Evolutionary conservation across 1,140 invertebrate species (phyloP), one percentile per base, ranked within the genome.

Genomic region (Drosophila willistoni): DNA sequence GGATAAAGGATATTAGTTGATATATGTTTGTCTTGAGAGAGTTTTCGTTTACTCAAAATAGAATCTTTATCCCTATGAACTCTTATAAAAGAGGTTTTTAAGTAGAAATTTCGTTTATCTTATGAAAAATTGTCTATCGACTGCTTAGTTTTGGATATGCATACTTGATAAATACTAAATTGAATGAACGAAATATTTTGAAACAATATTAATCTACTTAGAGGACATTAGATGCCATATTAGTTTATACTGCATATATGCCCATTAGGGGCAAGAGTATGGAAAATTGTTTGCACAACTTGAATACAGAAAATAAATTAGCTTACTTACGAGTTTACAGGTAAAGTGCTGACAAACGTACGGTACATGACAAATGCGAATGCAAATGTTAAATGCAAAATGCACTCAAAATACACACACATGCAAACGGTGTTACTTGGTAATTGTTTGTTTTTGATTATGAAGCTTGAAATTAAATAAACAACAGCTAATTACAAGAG

Each of bases 401-500:
- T 69, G 61, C 36, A 64, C 54, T 19, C 51, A 33, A 36, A 19
- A 36, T n/a, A 62, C n/a, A 13, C 19, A 47, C n/a, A 51, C 12
- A 39, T 25, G 22, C 22, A 25, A 25, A 22, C 19, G 17, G 44
- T 64, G 59, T 54, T 76, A 51, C 41, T 54, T 39, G 34, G 73
- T 47, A 39, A 39, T 39, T 39, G 36, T 39, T 12, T 75, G 65
- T 64, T 29, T 64, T 29, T 56, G 29, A 69, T 63, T 73, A 77
- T 66, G 77, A 71, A 65, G 81, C 68, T 69, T 36, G 42, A 75
- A 77, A 79, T 86, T 81, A 82, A 82, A 86, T 82, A 82, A 86
- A 79, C 72, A 79, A 73, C 71, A 86, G 64, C 72, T 87, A 86
- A 86, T 87, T 86, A 87, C 73, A 68, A 86, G 67, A 65, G 68